These are phyloP conservation scores for Vireo griseus DNA, from an alignment of 2,797 vertebrate genomes.

Conservation along the genomic window DNA sequence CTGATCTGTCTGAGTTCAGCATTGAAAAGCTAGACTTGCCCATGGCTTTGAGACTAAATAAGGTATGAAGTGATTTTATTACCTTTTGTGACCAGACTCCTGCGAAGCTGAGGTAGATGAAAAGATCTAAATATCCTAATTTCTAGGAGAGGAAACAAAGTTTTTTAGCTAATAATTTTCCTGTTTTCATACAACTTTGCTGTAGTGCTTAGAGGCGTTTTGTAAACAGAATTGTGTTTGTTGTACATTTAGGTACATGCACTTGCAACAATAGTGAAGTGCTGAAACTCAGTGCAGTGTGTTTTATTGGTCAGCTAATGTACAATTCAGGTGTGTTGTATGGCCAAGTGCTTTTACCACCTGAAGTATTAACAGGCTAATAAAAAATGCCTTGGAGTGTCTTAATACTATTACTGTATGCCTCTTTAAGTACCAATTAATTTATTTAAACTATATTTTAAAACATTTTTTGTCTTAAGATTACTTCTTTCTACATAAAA, in stretches of 20 bases:
- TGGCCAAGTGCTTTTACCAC: not conserved
- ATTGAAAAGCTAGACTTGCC: not conserved
- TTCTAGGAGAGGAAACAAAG: not conserved
- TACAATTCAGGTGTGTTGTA: not conserved
- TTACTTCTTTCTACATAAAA: not conserved
- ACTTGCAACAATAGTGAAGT: not conserved
- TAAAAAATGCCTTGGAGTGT: not conserved
- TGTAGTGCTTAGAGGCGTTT: not conserved
- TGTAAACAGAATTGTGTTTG: not conserved
- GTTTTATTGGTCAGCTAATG: conserved; percentile 4
- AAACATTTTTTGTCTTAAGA: not conserved
- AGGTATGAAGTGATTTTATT: not conserved
- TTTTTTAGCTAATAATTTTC: not conserved
- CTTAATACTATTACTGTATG: not conserved
- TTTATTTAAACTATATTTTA: not conserved
- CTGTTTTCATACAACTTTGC: not conserved
- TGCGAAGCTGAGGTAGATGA: not conserved
- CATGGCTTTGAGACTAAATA: not conserved
- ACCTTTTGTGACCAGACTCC: not conserved
- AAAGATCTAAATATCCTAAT: not conserved
- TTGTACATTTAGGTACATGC: not conserved
- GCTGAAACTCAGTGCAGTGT: not conserved
- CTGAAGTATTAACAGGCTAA: not conserved
- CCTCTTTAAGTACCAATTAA: not conserved
- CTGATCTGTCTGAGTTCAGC: not conserved